Evolutionary conservation across 2,888 invertebrate species (phyloP).

Genomic region (Octodonta nipae): DNA sequence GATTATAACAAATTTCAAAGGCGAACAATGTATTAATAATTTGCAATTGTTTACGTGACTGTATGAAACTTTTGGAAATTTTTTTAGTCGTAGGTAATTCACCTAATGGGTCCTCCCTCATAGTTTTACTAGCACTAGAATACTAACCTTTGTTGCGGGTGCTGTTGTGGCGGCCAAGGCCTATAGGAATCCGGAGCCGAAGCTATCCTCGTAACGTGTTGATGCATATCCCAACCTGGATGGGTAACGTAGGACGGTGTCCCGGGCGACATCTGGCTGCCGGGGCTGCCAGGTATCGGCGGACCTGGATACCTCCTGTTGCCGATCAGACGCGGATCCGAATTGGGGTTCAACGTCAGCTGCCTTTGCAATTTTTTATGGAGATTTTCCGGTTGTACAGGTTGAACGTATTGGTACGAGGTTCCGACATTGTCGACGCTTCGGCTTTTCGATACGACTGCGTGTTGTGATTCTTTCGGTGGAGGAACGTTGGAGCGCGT

Average conservation of each 20-base stretch:
- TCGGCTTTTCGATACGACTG: slow-evolving; percentile 40
- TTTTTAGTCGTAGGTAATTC: too few relatives aligned
- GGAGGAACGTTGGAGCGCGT: slow-evolving; percentile 50
- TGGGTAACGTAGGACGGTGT: slow-evolving; percentile 19
- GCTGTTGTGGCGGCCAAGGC: slow-evolving; percentile 37
- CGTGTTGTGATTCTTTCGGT: slow-evolving; percentile 35
- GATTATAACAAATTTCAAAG: too few relatives aligned
- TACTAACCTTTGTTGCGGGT: slow-evolving; percentile 16
- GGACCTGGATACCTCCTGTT: slow-evolving; percentile 18
- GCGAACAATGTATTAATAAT: too few relatives aligned
- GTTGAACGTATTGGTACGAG: slow-evolving; percentile 13
- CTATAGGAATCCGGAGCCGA: slow-evolving; percentile 56
- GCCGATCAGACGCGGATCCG: slow-evolving; percentile 53
- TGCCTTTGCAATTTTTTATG: slow-evolving; percentile 71
- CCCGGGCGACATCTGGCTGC: slow-evolving; percentile 21
- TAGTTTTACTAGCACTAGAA: too few relatives aligned
- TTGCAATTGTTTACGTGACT: too few relatives aligned
- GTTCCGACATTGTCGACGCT: slow-evolving; percentile 41
- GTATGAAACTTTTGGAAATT: too few relatives aligned
- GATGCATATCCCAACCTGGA: slow-evolving; percentile 34
- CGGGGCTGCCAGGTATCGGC: slow-evolving; percentile 20
- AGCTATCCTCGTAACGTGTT: slow-evolving; percentile 57
- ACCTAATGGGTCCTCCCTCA: too few relatives aligned
- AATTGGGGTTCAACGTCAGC: slow-evolving; percentile 66
- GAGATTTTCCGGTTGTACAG: slow-evolving; percentile 41